Conservation (phyloP, 2,888 invertebrate species). For the Standfussiana lucernea region DNA sequence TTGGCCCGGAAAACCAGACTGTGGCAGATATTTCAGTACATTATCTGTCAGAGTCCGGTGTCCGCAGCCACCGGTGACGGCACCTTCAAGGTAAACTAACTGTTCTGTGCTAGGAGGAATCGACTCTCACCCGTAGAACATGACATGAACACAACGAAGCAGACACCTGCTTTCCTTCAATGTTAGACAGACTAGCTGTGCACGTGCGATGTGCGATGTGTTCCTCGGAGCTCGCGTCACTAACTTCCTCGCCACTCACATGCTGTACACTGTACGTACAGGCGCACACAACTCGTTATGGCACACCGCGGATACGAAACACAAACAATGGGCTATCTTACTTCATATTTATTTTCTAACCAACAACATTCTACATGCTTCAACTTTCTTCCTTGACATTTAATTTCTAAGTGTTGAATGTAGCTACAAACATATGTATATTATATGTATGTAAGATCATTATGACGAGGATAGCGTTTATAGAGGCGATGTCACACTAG, state of each 20-base stretch:
- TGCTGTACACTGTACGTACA: neutral
- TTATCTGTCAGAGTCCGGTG: neutral
- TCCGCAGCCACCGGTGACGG: neutral
- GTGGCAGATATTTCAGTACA: neutral
- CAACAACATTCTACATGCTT: slow-evolving; percentile 8
- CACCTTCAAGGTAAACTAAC: neutral
- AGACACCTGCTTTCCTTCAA: neutral
- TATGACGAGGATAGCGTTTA: neutral
- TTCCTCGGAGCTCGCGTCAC: neutral
- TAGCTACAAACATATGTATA: neutral
- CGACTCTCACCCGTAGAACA: neutral
- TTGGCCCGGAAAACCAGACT: neutral
- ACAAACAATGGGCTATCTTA: slow-evolving; percentile 9
- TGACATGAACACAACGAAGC: neutral
- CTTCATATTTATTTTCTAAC: slow-evolving; percentile 3
- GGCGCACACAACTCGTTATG: neutral
- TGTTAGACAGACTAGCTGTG: neutral
- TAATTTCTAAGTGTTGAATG: neutral
- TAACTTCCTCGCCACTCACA: neutral
- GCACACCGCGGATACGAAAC: neutral
- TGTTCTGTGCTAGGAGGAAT: neutral
- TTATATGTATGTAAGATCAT: neutral
- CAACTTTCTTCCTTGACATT: neutral
- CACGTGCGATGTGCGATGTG: neutral
- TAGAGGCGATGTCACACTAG: neutral